Evolutionary conservation across 2,113 vertebrate species (phyloP).

Genomic region (Chaenogobius annularis): DNA sequence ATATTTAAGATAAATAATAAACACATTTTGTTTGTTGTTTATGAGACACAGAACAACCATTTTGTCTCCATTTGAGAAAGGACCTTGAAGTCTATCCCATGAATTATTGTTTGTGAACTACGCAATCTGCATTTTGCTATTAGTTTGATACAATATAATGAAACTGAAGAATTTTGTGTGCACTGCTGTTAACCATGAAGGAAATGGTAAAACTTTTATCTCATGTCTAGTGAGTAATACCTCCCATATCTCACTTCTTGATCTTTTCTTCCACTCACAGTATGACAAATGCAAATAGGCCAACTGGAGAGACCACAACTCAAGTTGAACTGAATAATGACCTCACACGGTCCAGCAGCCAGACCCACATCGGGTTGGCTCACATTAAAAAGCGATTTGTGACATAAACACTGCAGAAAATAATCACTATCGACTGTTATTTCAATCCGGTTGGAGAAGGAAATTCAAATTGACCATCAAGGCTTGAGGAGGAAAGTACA

Average conservation of each 20-base stretch:
- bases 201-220: background rate
- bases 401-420: slow-evolving; percentile 28
- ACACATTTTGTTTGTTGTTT: no score
- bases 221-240: slow-evolving; percentile 1
- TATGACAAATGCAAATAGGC: background rate
- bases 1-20: no score
- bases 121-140: background rate
- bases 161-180: background rate
- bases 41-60: background rate
- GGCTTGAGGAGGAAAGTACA: slow-evolving; percentile 35
- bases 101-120: background rate
- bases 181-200: background rate
- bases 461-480: slow-evolving; percentile 70
- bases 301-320: slow-evolving; percentile 22
- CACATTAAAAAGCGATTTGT: slow-evolving; percentile 19
- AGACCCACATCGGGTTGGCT: slow-evolving; percentile 34
- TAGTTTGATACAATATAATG: background rate
- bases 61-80: no score
- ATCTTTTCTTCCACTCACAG: background rate
- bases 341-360: slow-evolving; percentile 32
- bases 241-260: background rate
- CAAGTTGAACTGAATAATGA: slow-evolving; percentile 49
- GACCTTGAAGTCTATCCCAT: background rate
- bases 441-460: slow-evolving; percentile 40
- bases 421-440: slow-evolving; percentile 41